Evolutionary conservation across 2,888 invertebrate species (phyloP).

Genomic region (Dendrolimus pini): DNA sequence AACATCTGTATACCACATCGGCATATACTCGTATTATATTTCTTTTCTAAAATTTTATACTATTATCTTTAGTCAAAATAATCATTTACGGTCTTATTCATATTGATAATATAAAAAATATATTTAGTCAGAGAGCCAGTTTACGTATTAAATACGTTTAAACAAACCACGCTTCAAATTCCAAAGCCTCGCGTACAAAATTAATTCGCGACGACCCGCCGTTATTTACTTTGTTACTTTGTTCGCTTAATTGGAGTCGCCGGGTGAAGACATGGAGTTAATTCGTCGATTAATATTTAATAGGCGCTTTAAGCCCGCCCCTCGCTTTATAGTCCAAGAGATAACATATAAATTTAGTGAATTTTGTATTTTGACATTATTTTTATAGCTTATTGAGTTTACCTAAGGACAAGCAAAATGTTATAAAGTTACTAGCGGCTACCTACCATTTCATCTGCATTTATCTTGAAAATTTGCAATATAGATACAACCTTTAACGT

Average conservation of each 20-base stretch:
- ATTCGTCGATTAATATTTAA: constrained; percentile 74
- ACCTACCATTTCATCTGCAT: too few relatives aligned
- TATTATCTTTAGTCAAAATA: neutral
- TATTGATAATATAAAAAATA: neutral
- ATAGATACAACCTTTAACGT: too few relatives aligned
- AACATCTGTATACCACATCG: too few relatives aligned
- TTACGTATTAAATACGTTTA: constrained; percentile 33
- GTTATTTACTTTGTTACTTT: constrained; percentile 72
- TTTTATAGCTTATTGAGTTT: too few relatives aligned
- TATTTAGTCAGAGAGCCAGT: constrained; percentile 10
- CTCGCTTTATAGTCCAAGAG: neutral
- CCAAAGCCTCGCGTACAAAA: constrained; percentile 51
- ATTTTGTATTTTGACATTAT: neutral
- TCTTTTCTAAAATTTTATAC: neutral
- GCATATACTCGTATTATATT: too few relatives aligned
- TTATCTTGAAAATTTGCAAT: too few relatives aligned
- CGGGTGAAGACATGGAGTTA: constrained; percentile 64
- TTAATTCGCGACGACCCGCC: constrained; percentile 51
- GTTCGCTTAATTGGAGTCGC: constrained; percentile 71
- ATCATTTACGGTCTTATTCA: too few relatives aligned
- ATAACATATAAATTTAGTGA: neutral
- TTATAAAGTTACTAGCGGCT: too few relatives aligned
- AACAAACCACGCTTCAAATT: constrained; percentile 49
- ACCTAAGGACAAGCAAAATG: too few relatives aligned
- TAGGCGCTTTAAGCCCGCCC: constrained; percentile 30